Evolutionary conservation across 1,140 invertebrate genomes (phyloP), one percentile per base, ranked within the genome.

Genomic region (Rhopalosiphum padi): DNA sequence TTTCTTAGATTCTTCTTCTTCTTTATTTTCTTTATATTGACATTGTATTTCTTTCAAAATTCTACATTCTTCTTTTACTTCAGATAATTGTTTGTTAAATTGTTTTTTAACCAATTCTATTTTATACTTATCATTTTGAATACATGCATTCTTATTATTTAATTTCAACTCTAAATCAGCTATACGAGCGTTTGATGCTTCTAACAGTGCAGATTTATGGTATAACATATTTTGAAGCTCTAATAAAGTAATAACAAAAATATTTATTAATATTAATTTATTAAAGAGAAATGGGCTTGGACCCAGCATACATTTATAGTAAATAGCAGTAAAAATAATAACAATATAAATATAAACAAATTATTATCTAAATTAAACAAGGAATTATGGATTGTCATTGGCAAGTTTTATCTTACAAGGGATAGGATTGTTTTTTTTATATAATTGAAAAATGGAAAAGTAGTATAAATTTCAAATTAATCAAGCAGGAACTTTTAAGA

Each of bases 91-190:
- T 94, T 96, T 95, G 86, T 96, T 94, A 93, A 95, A 96, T 94
- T 96, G 96, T 94, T 96, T 95, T 94, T 96, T 96, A 18, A 96
- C 95, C 30, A 95, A 95, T 94, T 96, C 95, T 7, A 96, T 94
- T 11, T 95, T 94, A 68, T 96, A 95, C 94, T 96, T 96, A 37
- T 68, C 53, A 46, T 94, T 94, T 22, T 95, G 95, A 93, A 96
- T 95, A 51, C 95, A 94, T 94, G 95, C 95, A 87, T 96, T 96
- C 94, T 95, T 95, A 94, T 95, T 95, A 25, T 93, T 94, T 60
- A 96, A 93, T 86, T 95, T 94, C 37, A 94, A 90, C 94, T 96
- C 96, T 90, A 96, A 94, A 94, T 96, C 96, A 35, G 94, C 94
- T 93, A 96, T 95, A 94, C 95, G 95, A 83, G 95, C 95, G 93